Evolutionary conservation across 2,797 vertebrate species (phyloP).

Genomic region (Cetoscarus ocellatus): DNA sequence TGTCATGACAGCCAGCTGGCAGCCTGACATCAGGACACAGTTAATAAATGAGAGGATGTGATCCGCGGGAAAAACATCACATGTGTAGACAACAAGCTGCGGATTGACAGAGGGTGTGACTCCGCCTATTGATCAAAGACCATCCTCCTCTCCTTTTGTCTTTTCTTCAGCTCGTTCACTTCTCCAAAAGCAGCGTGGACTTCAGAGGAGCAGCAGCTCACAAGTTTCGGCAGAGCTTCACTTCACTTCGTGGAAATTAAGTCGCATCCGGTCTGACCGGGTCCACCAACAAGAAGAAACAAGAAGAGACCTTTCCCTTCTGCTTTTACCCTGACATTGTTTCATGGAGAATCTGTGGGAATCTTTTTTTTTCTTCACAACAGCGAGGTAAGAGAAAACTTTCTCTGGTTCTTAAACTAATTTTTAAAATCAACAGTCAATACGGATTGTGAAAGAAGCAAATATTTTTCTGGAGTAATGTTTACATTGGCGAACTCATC

Average conservation of each 20-base stretch:
- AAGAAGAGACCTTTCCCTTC: neutral
- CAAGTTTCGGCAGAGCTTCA: neutral
- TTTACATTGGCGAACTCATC: neutral
- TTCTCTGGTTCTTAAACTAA: neutral
- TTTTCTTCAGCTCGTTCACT: constrained; percentile 73
- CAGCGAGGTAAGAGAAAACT: constrained; percentile 62
- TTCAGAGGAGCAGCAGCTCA: constrained; percentile 19
- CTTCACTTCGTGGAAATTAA: constrained; percentile 10
- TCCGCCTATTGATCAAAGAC: constrained; percentile 82
- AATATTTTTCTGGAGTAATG: neutral
- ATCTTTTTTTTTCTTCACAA: constrained; percentile 24
- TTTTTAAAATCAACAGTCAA: neutral
- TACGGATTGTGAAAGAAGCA: neutral
- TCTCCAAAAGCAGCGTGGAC: constrained; percentile 67
- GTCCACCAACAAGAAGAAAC: neutral
- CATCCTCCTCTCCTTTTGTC: constrained; percentile 79
- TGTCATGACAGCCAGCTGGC: constrained; percentile 5
- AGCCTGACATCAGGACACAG: constrained; percentile 12
- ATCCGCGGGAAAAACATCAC: constrained; percentile 47
- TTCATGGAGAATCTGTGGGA: constrained; percentile 67
- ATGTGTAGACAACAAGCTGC: constrained; percentile 48
- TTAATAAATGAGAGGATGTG: constrained; percentile 50
- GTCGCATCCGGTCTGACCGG: constrained; percentile 17
- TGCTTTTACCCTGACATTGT: constrained; percentile 6
- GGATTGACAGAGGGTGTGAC: constrained; percentile 61